These are phyloP conservation scores for Oophaga pumilio DNA, from an alignment of 2,113 vertebrate genomes.

Conservation along the genomic window DNA sequence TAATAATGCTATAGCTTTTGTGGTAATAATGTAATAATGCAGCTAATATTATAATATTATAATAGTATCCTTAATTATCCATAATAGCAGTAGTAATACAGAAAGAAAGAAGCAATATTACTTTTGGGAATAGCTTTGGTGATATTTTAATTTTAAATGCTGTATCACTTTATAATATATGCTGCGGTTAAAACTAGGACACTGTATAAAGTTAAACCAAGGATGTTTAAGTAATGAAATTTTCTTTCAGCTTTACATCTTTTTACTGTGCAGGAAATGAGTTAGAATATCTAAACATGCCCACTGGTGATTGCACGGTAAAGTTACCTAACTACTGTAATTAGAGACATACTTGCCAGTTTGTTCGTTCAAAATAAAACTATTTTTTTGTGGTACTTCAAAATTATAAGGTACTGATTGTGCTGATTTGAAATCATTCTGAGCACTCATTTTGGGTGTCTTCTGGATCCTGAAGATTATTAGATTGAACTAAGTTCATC, in stretches of 20 bases:
- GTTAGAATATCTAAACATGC: constrained; percentile 41
- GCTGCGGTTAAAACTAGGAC: not conserved
- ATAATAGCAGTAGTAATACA: not conserved
- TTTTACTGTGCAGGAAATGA: not conserved
- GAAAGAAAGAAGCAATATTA: not conserved
- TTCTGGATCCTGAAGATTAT: not conserved
- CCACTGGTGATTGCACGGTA: constrained; percentile 40
- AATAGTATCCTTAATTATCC: too few relatives aligned
- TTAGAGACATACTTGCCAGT: constrained; percentile 46
- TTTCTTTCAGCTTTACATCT: constrained; percentile 21
- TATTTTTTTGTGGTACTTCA: constrained; percentile 45
- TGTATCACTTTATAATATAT: not conserved
- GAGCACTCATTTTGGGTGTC: constrained; percentile 6
- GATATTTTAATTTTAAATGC: not conserved
- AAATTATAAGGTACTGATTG: constrained; percentile 56
- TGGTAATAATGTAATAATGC: too few relatives aligned
- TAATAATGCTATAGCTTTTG: too few relatives aligned
- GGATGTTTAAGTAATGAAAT: constrained; percentile 38
- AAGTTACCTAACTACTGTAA: constrained; percentile 44
- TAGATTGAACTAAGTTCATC: not conserved
- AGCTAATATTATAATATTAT: too few relatives aligned
- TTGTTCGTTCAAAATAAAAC: constrained; percentile 42
- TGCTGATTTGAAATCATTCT: constrained; percentile 35
- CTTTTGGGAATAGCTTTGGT: not conserved
- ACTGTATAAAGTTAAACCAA: constrained; percentile 7